Evolutionary conservation across 2,797 vertebrate genomes (phyloP), one percentile per base, ranked within the genome.

Genomic region (Xenops minutus): DNA sequence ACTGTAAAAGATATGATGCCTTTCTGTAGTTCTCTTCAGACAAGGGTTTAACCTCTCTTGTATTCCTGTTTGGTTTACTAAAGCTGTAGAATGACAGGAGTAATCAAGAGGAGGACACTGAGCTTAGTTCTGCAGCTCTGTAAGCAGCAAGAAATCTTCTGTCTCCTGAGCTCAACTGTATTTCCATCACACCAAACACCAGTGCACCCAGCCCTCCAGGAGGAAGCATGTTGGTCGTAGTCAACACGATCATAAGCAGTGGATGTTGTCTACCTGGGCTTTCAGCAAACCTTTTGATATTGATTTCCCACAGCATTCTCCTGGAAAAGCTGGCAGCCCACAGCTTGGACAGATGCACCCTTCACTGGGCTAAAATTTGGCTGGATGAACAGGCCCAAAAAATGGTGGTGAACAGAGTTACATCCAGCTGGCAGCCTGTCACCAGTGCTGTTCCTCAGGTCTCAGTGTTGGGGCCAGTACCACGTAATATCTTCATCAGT

Each of bases 51-150:
- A 32, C 11, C 7, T 62, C 68, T 63, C 16, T 34, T 23, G 9
- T 52, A 30, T 21, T 62, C 39, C n/a, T 54, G 20, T 39, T 36
- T 26, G 22, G 34, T 8, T 26, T 49, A 30, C 30, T 24, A 34
- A 54, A 34, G 3, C 3, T 69, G 9, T 46, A 32, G 24, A 34
- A 10, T 46, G 24, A 27, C 0, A 0, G n/a, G 4, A 54, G 20
- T 26, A 34, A 34, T n/a, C 16, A 69, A 39, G 37, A 54, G 20
- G 20, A 54, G 7, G 55, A 39, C 19, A 9, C 20, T 39, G 11
- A 55, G 19, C 21, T 77, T 77, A 48, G 24, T 46, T 24, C 29
- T 54, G 8, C 16, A 54, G 8, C 29, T 46, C 39, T 39, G 20
- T 46, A 39, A 62, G 16, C 3, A 61, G 7, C 16, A 85, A 48